Evolutionary conservation across 1,140 invertebrate genomes (phyloP), one percentile per base, ranked within the genome.

Genomic region (Drosophila guanche): DNA sequence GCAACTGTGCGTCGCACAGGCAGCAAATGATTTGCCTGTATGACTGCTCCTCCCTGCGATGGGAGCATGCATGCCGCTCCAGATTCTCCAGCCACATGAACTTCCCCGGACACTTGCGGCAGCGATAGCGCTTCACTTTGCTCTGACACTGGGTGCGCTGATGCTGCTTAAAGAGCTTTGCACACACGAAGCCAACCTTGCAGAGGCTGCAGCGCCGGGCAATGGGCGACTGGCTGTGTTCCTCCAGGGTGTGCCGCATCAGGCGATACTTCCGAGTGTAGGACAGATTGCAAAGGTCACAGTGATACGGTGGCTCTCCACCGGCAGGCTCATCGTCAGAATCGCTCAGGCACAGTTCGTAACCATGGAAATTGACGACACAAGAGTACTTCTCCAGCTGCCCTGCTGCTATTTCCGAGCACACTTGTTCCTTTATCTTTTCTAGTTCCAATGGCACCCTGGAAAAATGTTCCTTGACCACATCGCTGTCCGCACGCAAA

Each of bases 41-140:
- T 7, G 41, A n/a, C 2, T 45, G 12, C 5, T 25, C 46, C 10
- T 54, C 40, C 10, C 12, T 33, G 6, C 10, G 42, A 40, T 84
- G 33, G 4, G 60, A 41, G 56, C 90, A 91, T 0, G 59, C 67
- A 33, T 91, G 90, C 4, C 59, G 51, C 5, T 76, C 55, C 0
- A 90, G 61, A 51, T 90, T 91, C 43, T 91, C 75, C 20, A 47
- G 20, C 90, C 90, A 91, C 14, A 89, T 74, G 51, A 91, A 91
- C 60, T 80, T 90, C 0, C 83, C 90, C 0, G 90, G 89, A 53
- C 90, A 91, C 3, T 61, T 66, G 2, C 61, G 40, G 56, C 90
- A 91, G 5, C 51, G 58, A 37, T 76, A 65, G 5, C 76, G 61
- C 47, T 73, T 89, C 0, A 71, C 29, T 16, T 54, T 56, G 41